phyloP scores from a whole-genome alignment of 2,113 vertebrate genomes.

The Monopterus albus region DNA sequence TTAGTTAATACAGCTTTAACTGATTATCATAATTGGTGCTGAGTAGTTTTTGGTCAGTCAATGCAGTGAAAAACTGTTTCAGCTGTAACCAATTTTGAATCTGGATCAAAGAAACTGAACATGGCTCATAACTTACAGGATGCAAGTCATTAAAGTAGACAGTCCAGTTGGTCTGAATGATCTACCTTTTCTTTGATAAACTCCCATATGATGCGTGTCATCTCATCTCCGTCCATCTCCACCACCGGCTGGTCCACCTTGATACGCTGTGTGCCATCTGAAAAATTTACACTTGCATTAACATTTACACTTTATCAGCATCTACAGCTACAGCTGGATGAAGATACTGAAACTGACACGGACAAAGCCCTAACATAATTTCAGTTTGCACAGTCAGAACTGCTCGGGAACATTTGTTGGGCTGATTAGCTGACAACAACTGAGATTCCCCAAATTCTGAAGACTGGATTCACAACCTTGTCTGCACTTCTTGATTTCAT shows the following conservation, averaged over 20 bases:
- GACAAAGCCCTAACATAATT: not conserved
- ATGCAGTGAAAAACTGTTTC: not conserved
- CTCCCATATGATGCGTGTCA: conserved; percentile 98
- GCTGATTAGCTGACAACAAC: too few relatives aligned
- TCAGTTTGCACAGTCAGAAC: too few relatives aligned
- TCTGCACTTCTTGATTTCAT: too few relatives aligned
- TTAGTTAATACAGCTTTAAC: too few relatives aligned
- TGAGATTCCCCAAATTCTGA: too few relatives aligned
- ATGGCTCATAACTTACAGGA: not conserved
- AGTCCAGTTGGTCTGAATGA: too few relatives aligned
- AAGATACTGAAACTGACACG: not conserved
- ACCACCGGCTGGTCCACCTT: conserved; percentile 94
- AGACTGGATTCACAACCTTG: too few relatives aligned
- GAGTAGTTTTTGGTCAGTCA: not conserved
- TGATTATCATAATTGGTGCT: too few relatives aligned
- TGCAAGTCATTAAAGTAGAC: not conserved
- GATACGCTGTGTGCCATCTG: conserved; percentile 92
- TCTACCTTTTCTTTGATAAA: conserved; percentile 97
- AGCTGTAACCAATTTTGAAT: not conserved
- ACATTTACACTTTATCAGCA: too few relatives aligned
- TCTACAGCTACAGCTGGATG: not conserved
- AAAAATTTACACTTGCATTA: not conserved
- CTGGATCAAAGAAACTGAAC: not conserved
- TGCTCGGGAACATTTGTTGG: too few relatives aligned
- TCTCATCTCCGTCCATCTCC: conserved; percentile 98